Base-by-base conservation (phyloP, 2,888 invertebrate genomes). In the Eupithecia exiguata region DNA sequence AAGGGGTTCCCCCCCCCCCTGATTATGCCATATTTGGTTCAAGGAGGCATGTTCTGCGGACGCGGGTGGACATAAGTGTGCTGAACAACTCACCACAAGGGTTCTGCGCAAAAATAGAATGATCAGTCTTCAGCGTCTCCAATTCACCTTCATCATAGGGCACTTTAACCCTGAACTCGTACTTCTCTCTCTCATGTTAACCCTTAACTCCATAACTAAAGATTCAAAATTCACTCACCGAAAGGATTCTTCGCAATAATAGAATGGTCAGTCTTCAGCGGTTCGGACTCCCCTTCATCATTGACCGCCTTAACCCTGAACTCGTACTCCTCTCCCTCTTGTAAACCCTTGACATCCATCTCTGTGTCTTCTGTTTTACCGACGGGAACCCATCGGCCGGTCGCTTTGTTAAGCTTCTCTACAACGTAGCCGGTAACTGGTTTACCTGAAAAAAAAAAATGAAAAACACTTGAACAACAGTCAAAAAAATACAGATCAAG, bases 211-310 rank as follows among this genome's bases (percentile, higher is more conserved):
- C 5, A 18, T 43, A 46, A 46, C 5, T 5, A 0, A 18, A 46
- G 5, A 46, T 3, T 18, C 18, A 46, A 14, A 30, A 43, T 53
- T 10, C 43, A 63, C 71, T 72, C 35, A 75, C 75, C 75, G 30
- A 70, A 75, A 68, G 72, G 76, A 14, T 76, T 74, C 71, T 76
- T 76, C 36, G 99, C 99, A 25, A 97, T 88, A 76, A 97, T 98
- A 4, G 97, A 96, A 83, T 96, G 96, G 71, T 98, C 98, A n/a
- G 98, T 98, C 89, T 98, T 98, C 79, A 99, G 91, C 10, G 99
- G 99, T 84, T 99, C 98, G 0, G 98, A 98, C 90, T 98, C 98
- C 25, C 98, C 98, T 89, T 99, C 99, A 80, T 99, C 99, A 85
- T 99, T 99, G 77, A 99, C 96, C 12, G 99, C 99, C 88, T 96